Percentiles rank a stretch among this genome's conserved stretches.
Evolutionary conservation across 2,888 invertebrate species (phyloP).

Genomic region (Gari tellinella): DNA sequence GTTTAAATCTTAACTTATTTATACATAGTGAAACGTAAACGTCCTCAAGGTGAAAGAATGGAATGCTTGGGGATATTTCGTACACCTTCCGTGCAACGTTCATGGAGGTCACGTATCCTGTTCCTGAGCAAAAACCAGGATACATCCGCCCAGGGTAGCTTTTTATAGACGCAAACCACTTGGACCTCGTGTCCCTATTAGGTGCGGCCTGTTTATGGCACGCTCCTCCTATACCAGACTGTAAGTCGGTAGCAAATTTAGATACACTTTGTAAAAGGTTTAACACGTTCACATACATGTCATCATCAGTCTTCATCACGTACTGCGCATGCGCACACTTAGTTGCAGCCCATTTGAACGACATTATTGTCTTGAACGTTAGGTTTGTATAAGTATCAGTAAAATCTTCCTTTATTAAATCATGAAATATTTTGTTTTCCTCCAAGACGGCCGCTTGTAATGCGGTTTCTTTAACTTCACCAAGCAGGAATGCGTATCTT

Average conservation of each 20-base stretch:
- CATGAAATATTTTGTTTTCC: constrained; percentile 43
- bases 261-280: constrained; percentile 43
- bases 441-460: constrained; percentile 8
- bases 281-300: constrained; percentile 70
- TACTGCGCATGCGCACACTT: constrained; percentile 52
- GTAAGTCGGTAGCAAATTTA: constrained; percentile 17
- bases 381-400: constrained; percentile 59
- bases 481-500: constrained; percentile 54
- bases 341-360: constrained; percentile 58
- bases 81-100: constrained; percentile 62
- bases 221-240: constrained; percentile 57
- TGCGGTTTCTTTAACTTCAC: constrained; percentile 14
- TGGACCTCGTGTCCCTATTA: constrained; percentile 64
- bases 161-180: constrained; percentile 71
- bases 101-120: constrained; percentile 71
- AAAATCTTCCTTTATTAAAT: constrained; percentile 63
- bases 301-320: constrained; percentile 71
- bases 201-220: constrained; percentile 58
- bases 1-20: constrained; percentile 54
- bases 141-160: constrained; percentile 68
- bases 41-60: constrained; percentile 77
- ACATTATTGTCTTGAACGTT: constrained; percentile 64
- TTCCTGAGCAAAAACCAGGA: constrained; percentile 76
- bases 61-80: constrained; percentile 66
- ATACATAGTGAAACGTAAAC: constrained; percentile 73